A percentile compares a stretch with the other conserved stretches of the same genome.
phyloP scores from a whole-genome alignment of 2,797 vertebrate genomes.

The Myiothlypis chrysogaster region DNA sequence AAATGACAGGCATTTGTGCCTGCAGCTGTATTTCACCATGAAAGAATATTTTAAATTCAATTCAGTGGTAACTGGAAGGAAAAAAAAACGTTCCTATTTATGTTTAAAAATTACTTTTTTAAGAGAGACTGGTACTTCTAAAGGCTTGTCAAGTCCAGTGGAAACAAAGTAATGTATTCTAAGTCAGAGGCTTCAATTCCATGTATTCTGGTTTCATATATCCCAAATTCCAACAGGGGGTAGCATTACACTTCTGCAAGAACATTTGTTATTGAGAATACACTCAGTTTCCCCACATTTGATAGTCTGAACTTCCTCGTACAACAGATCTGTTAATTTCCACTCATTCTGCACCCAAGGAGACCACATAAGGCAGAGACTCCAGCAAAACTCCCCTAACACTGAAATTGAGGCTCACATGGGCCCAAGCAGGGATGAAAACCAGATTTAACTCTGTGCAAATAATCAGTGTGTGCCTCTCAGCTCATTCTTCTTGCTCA shows the following conservation, averaged over 20 bases:
- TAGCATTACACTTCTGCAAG: slow-evolving; percentile 47
- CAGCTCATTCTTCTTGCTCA: neutral
- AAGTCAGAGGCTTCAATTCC: neutral
- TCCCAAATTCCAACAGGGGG: slow-evolving; percentile 56
- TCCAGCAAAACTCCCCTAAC: neutral
- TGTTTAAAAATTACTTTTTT: neutral
- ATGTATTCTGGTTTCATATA: neutral
- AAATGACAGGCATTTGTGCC: neutral
- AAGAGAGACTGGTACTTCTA: neutral
- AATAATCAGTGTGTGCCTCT: neutral
- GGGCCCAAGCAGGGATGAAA: neutral
- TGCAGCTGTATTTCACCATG: neutral
- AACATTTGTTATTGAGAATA: neutral
- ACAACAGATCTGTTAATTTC: neutral
- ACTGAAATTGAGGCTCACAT: neutral
- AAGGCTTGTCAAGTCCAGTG: neutral
- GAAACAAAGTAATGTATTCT: neutral
- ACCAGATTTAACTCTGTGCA: neutral
- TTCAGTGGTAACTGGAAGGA: neutral
- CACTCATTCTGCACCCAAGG: neutral
- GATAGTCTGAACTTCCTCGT: neutral
- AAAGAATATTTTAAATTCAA: neutral
- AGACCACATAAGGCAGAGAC: neutral
- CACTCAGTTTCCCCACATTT: neutral
- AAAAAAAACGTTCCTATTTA: neutral